Conservation (phyloP, 2,113 vertebrate genomes). For the Raja brachyura region DNA sequence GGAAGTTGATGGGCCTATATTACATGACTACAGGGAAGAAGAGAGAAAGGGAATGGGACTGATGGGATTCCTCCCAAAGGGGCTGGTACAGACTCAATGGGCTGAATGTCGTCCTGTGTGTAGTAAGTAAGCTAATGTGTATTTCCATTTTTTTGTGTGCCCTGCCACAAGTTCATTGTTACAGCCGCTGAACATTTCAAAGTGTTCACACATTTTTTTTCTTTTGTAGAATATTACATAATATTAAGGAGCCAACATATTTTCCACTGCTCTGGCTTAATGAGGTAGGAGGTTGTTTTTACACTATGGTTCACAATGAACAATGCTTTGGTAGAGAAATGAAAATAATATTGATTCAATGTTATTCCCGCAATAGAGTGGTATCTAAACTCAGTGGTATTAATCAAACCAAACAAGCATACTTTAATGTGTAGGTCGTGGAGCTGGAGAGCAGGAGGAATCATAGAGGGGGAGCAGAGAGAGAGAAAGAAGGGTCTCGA, state of each 20-base stretch:
- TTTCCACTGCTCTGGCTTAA: conserved; percentile 88
- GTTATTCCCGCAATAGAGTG: background rate
- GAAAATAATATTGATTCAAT: background rate
- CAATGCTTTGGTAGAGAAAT: background rate
- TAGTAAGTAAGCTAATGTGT: background rate
- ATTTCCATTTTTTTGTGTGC: no score
- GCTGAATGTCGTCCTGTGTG: no score
- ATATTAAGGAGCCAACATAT: conserved; percentile 60
- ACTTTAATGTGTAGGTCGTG: background rate
- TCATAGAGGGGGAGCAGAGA: no score
- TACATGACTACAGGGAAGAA: no score
- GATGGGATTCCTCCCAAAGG: no score
- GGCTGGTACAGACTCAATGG: no score
- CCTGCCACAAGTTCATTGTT: background rate
- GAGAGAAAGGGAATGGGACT: no score
- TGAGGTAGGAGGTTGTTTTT: conserved; percentile 67
- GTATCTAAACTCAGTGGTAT: background rate
- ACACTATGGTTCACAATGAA: background rate
- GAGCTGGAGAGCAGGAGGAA: no score
- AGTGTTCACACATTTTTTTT: conserved; percentile 18
- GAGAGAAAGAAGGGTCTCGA: no score
- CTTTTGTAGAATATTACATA: conserved; percentile 64
- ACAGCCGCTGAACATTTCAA: background rate
- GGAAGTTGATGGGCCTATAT: no score
- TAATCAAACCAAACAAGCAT: background rate